phyloP scores from a whole-genome alignment of 2,888 invertebrate genomes.

The Chloromyia formosa region DNA sequence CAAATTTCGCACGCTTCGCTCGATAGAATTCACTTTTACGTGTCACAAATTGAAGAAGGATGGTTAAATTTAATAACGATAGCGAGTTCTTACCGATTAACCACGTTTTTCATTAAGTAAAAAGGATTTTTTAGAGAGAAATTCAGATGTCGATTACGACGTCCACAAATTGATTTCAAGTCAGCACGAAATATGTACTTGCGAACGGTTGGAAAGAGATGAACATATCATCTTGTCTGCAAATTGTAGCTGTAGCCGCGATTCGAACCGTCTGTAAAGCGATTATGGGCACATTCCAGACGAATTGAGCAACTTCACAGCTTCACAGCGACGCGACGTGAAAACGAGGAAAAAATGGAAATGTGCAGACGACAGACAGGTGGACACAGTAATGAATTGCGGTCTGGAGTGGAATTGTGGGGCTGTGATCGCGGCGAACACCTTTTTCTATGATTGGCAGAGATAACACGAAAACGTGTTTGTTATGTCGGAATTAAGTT shows the following conservation, averaged over 20 bases:
- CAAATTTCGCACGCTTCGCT: background rate
- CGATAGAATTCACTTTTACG: background rate
- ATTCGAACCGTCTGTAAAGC: background rate
- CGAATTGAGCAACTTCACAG: constrained; percentile 9
- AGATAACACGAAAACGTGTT: too few species aligned
- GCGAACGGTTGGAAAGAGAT: constrained; percentile 19
- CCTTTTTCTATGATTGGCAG: too few species aligned
- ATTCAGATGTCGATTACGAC: constrained; percentile 33
- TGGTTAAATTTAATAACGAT: background rate
- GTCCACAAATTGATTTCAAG: background rate
- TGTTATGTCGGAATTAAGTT: too few species aligned
- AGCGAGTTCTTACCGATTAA: background rate
- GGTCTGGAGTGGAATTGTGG: too few species aligned
- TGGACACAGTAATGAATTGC: too few species aligned
- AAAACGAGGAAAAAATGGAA: too few species aligned
- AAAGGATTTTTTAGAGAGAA: background rate
- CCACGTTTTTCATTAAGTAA: constrained; percentile 30
- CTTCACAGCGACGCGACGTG: too few species aligned
- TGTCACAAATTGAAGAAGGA: background rate
- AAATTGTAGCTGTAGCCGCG: constrained; percentile 1
- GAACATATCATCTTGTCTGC: background rate
- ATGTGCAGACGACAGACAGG: too few species aligned
- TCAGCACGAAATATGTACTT: background rate
- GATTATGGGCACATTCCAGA: constrained; percentile 4
- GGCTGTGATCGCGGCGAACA: too few species aligned